Conservation (phyloP, 1,140 invertebrate genomes). For the Apis dorsata region DNA sequence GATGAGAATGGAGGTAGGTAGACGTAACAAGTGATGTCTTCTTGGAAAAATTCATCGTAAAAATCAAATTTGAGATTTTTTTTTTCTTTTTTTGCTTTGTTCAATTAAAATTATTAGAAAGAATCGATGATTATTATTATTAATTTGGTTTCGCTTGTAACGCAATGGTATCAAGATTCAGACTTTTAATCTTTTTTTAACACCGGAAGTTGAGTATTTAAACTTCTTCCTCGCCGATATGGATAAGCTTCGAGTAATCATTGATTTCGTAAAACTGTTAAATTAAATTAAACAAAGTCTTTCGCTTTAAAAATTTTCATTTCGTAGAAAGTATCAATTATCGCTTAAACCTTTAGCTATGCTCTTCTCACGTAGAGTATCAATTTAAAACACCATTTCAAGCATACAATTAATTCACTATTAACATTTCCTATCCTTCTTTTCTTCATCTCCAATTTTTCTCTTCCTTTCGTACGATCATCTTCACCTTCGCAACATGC, state of each 20-base stretch:
- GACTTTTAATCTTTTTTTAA: neutral
- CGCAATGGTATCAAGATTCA: neutral
- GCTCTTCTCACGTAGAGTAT: too few relatives aligned
- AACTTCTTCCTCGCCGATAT: neutral
- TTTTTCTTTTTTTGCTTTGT: neutral
- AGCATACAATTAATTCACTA: too few relatives aligned
- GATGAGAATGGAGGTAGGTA: slow-evolving; percentile 77
- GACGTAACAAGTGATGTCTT: slow-evolving; percentile 4
- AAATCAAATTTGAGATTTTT: neutral
- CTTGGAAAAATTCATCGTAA: neutral
- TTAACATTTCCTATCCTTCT: too few relatives aligned
- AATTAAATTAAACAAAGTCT: too few relatives aligned
- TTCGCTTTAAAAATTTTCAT: too few relatives aligned
- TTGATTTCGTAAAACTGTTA: too few relatives aligned
- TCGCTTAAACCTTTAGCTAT: too few relatives aligned
- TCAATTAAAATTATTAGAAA: neutral
- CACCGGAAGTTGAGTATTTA: neutral
- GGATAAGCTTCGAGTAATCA: neutral
- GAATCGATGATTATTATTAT: neutral
- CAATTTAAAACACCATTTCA: too few relatives aligned
- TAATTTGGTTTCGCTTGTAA: neutral
- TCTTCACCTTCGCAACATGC: too few relatives aligned
- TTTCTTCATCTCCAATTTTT: too few relatives aligned
- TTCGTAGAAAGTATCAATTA: too few relatives aligned
- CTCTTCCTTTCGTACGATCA: too few relatives aligned